phyloP scores from a whole-genome alignment of 2,113 vertebrate species.

The Scomber colias region DNA sequence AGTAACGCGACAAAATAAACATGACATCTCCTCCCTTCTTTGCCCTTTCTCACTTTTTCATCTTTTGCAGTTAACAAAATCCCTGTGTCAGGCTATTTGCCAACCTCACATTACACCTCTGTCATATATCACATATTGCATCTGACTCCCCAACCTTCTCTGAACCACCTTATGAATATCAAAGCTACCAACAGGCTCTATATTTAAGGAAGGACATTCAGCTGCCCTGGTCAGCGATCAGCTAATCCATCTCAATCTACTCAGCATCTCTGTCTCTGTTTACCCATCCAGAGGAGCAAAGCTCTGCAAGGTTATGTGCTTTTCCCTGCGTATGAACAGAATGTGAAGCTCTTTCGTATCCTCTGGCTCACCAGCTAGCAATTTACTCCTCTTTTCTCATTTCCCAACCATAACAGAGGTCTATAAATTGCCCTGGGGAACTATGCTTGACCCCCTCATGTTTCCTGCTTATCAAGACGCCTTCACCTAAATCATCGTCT shows the following conservation, averaged over 20 bases:
- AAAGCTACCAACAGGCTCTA: conserved; percentile 45
- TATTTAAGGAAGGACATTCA: conserved; percentile 47
- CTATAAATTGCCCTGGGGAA: conserved; percentile 71
- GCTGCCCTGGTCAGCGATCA: conserved; percentile 41
- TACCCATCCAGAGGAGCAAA: conserved; percentile 37
- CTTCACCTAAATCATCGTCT: conserved; percentile 58
- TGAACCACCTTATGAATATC: conserved; percentile 64
- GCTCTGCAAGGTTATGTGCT: conserved; percentile 26
- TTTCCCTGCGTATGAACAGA: conserved; percentile 39
- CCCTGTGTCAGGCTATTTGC: conserved; percentile 22
- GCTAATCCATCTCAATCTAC: conserved; percentile 62
- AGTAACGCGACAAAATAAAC: neutral
- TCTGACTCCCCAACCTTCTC: conserved; percentile 29
- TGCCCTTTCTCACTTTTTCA: conserved; percentile 5
- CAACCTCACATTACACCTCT: conserved; percentile 36
- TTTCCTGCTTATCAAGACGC: conserved; percentile 59
- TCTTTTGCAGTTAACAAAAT: conserved; percentile 12
- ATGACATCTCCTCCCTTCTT: neutral
- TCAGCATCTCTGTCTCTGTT: conserved; percentile 48
- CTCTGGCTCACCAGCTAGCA: conserved; percentile 32
- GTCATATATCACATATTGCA: conserved; percentile 46
- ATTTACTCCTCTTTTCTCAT: conserved; percentile 73
- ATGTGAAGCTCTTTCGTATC: conserved; percentile 50
- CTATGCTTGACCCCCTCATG: conserved; percentile 63
- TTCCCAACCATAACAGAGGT: conserved; percentile 66